Base-by-base conservation (phyloP, 2,797 vertebrate species). In the Chiloscyllium punctatum region DNA sequence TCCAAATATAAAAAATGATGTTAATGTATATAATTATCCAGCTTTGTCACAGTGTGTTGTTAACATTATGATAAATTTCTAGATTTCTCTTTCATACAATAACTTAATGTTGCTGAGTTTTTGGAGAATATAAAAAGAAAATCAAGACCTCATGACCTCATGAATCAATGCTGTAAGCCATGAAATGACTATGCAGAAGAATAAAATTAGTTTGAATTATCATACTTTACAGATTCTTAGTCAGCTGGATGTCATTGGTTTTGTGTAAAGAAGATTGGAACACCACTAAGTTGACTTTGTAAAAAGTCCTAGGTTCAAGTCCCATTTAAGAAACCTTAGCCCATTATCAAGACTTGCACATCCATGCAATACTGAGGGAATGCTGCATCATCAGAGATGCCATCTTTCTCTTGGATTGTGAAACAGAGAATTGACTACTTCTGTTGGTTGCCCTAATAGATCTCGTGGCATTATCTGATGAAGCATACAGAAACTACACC, bases 191-290 rank as follows among this genome's bases (percentile, higher is more conserved):
- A 0, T 33, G 30, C 27, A 95, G 25, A 33, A 33, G 27, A 95
- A 95, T 95, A 33, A 95, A 95, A 53, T n/a, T 69, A 48, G 51
- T 72, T 48, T 77, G 30, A 95, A 53, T 91, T 53, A 95, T 95
- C 1, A 33, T 57, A 57, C 51, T 71, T 53, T 77, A 15, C 42
- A 53, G 25, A 27, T 95, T 48, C 16, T 74, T 74, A 48, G 23
- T 72, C 92, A 48, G 5, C 37, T 66, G n/a, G 25, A 30, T n/a
- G 87, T 62, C 33, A 4, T 90, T 9, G 30, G 7, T 90, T 91
- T 66, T 91, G 27, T 66, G 4, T n/a, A 88, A 66, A 94, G 25
- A 42, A 16, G 68, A 94, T 72, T 30, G 27, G 21, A 6, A 91
- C 16, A 18, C 16, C 57, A 53, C 23, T 25, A 53, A 7, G 21